Percentiles rank a stretch among this genome's conserved stretches.
These are phyloP conservation scores for Microctenopoma stevenorrisi DNA, from an alignment of 2,797 vertebrate species.

Conservation along the genomic window DNA sequence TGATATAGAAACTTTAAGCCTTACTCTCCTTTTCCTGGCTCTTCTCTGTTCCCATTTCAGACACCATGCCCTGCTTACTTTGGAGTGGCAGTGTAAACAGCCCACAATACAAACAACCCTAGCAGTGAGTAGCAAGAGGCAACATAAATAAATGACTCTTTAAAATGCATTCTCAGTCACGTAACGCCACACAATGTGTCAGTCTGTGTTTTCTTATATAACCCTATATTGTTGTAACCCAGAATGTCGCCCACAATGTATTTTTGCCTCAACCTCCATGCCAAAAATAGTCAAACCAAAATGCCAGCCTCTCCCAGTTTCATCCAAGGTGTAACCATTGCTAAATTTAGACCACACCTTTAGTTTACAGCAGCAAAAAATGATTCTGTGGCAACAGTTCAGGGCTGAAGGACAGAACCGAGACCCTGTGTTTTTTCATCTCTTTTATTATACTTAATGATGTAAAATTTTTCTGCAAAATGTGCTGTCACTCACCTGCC, in stretches of 20 bases:
- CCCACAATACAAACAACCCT: constrained; percentile 62
- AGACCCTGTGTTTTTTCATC: constrained; percentile 22
- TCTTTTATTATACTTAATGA: constrained; percentile 40
- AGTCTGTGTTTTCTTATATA: constrained; percentile 49
- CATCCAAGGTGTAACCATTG: constrained; percentile 72
- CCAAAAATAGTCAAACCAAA: constrained; percentile 76
- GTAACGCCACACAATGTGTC: constrained; percentile 55
- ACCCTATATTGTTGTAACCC: constrained; percentile 65
- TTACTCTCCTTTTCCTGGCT: no score
- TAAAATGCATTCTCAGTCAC: constrained; percentile 47
- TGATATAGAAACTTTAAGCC: not conserved
- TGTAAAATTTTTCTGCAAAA: constrained; percentile 21
- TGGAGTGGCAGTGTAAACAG: constrained; percentile 55
- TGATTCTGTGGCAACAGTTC: constrained; percentile 40
- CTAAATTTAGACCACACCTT: constrained; percentile 80
- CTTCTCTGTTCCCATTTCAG: constrained; percentile 20
- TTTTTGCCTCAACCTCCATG: constrained; percentile 61
- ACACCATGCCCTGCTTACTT: constrained; percentile 46
- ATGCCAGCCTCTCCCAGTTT: constrained; percentile 73
- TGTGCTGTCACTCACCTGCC: constrained; percentile 67
- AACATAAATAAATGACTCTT: constrained; percentile 56
- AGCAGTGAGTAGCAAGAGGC: constrained; percentile 24
- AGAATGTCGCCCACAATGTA: constrained; percentile 51
- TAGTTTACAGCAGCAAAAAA: constrained; percentile 61
- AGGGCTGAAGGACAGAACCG: constrained; percentile 37